These are phyloP conservation scores for Narcine bancroftii DNA, from an alignment of 2,113 vertebrate species.

Conservation along the genomic window DNA sequence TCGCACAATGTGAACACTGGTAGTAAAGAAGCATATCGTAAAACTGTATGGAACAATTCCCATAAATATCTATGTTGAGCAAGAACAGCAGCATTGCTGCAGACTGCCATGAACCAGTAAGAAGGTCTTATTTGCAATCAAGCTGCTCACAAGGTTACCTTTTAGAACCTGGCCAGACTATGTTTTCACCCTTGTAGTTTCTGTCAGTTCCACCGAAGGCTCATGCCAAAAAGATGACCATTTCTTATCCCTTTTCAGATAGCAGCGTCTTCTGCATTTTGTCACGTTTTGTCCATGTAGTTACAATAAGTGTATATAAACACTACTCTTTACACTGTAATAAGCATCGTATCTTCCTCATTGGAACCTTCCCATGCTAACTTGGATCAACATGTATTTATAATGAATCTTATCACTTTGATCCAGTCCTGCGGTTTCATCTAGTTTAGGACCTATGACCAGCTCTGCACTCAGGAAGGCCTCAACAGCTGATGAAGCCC, in stretches of 20 bases:
- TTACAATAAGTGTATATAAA: neutral
- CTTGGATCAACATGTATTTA: neutral
- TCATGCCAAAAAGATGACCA: neutral
- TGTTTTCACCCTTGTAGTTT: neutral
- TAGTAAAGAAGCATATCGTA: neutral
- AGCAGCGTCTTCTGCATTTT: neutral
- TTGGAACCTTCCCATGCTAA: neutral
- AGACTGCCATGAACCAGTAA: neutral
- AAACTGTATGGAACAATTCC: conserved; percentile 9
- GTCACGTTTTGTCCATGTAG: neutral
- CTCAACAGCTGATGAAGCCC: too few species aligned
- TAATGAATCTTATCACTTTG: neutral
- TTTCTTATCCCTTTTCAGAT: neutral
- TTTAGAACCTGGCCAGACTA: neutral
- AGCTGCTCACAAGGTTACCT: neutral
- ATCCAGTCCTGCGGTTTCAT: too few species aligned
- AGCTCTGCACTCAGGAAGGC: too few species aligned
- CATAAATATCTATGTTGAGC: neutral
- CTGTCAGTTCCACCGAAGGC: neutral
- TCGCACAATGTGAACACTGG: neutral
- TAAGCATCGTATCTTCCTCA: neutral
- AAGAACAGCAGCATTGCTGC: neutral
- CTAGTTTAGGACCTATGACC: too few species aligned
- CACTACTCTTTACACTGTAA: too few species aligned
- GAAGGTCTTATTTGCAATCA: neutral